A percentile compares a stretch with the other conserved stretches of the same genome.
Evolutionary conservation across 2,888 invertebrate species (phyloP).

Genomic region (Venusia cambrica): DNA sequence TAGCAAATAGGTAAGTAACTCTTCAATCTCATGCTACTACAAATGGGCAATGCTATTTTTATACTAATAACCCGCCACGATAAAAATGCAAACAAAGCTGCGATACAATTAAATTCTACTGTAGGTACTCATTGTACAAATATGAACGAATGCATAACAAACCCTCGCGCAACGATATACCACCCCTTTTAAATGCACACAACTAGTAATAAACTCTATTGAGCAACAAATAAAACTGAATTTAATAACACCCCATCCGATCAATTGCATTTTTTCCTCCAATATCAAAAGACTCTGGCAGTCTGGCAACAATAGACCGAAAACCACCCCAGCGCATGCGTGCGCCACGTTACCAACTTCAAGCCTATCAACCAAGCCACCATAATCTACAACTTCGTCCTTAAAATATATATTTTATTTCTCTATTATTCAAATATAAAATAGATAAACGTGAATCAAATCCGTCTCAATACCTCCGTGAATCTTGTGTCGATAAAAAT

Average conservation of each 20-base stretch:
- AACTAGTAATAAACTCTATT: conserved; percentile 50
- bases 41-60: conserved; percentile 28
- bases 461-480: conserved; percentile 57
- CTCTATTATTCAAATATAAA: conserved; percentile 56
- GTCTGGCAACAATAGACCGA: conserved; percentile 67
- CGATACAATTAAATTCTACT: conserved; percentile 16
- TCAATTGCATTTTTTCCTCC: conserved; percentile 43
- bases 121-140: conserved; percentile 36
- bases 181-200: conserved; percentile 13
- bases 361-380: conserved; percentile 62
- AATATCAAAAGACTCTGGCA: conserved; percentile 55
- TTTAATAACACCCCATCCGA: conserved; percentile 36
- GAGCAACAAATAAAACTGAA: conserved; percentile 37
- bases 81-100: conserved; percentile 19
- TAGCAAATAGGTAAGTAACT: too few relatives aligned
- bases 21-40: conserved; percentile 6
- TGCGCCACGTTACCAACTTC: conserved; percentile 51
- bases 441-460: conserved; percentile 58
- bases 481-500: conserved; percentile 14
- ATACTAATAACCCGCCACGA: conserved; percentile 21
- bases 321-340: conserved; percentile 73
- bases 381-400: conserved; percentile 69
- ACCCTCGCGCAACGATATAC: conserved; percentile 37
- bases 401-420: conserved; percentile 67
- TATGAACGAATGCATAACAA: conserved; percentile 59